Percentiles rank a stretch among this genome's conserved stretches.
These are phyloP conservation scores for Halictus quadricinctus DNA, from an alignment of 2,888 invertebrate genomes.

Conservation along the genomic window DNA sequence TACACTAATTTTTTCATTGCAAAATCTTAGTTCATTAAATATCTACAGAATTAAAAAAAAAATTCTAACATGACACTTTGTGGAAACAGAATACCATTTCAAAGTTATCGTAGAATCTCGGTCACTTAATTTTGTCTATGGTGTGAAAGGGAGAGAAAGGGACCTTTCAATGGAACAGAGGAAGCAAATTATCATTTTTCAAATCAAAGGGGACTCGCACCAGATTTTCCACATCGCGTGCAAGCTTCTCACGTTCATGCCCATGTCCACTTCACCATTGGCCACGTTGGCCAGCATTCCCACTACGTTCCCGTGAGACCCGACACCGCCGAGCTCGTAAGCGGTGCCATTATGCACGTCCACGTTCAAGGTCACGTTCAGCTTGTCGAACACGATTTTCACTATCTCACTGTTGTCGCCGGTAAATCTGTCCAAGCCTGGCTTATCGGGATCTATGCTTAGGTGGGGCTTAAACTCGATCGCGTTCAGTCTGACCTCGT, in stretches of 20 bases:
- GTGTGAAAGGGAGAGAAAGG: not conserved
- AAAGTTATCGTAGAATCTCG: not conserved
- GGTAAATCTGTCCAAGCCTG: constrained; percentile 41
- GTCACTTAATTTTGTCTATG: no score
- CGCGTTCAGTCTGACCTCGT: constrained; percentile 62
- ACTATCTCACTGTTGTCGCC: constrained; percentile 67
- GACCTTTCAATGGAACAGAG: not conserved
- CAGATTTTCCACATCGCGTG: constrained; percentile 57
- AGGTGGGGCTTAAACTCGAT: constrained; percentile 55
- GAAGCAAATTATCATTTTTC: not conserved
- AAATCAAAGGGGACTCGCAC: constrained; percentile 20
- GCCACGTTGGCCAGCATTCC: constrained; percentile 61
- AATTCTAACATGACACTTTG: not conserved
- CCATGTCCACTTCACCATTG: constrained; percentile 61
- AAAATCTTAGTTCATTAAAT: not conserved
- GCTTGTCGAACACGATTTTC: constrained; percentile 50
- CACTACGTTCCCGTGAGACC: constrained; percentile 40
- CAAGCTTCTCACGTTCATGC: constrained; percentile 59
- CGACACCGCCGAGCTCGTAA: constrained; percentile 51
- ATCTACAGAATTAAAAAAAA: not conserved
- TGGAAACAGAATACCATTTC: not conserved
- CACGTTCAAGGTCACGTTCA: constrained; percentile 52
- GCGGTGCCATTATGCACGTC: constrained; percentile 35
- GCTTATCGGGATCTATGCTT: constrained; percentile 20
- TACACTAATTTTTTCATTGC: not conserved